Percentiles rank a stretch among this genome's conserved stretches.
Conservation (phyloP, 2,797 vertebrate species). For the Neomorphus geoffroyi region DNA sequence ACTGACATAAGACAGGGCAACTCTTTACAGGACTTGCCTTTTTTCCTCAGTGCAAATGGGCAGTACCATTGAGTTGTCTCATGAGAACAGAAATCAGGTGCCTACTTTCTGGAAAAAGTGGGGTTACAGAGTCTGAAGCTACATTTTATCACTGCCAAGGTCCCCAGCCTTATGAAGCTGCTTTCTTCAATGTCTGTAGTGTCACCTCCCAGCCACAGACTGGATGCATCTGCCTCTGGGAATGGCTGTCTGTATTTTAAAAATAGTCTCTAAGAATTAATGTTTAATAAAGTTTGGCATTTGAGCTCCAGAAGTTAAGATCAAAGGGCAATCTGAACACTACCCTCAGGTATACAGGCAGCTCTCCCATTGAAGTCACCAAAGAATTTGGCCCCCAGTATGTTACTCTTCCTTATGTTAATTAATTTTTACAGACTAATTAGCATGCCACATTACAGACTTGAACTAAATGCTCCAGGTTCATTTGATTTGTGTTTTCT, state of each 20-base stretch:
- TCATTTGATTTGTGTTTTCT: neutral
- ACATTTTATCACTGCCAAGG: neutral
- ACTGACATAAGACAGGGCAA: neutral
- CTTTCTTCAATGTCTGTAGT: neutral
- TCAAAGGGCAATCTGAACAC: slow-evolving; percentile 26
- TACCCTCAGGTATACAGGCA: neutral
- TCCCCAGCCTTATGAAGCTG: neutral
- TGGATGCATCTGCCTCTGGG: neutral
- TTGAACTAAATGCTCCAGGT: slow-evolving; percentile 26
- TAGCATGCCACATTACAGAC: neutral
- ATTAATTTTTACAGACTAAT: slow-evolving; percentile 46
- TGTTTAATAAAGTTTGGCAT: slow-evolving; percentile 11
- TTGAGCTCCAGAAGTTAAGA: slow-evolving; percentile 33
- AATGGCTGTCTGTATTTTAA: neutral
- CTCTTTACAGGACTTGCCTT: neutral
- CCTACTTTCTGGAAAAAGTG: neutral
- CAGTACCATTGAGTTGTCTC: neutral
- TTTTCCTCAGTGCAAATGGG: neutral
- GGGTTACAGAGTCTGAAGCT: neutral
- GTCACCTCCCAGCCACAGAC: neutral
- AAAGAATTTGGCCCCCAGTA: neutral
- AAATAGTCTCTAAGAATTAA: slow-evolving; percentile 3
- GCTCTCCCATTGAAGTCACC: neutral
- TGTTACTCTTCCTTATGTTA: neutral
- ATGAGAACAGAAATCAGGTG: neutral